Evolutionary conservation across 2,113 vertebrate species (phyloP).

Genomic region (Crotalus tigris): DNA sequence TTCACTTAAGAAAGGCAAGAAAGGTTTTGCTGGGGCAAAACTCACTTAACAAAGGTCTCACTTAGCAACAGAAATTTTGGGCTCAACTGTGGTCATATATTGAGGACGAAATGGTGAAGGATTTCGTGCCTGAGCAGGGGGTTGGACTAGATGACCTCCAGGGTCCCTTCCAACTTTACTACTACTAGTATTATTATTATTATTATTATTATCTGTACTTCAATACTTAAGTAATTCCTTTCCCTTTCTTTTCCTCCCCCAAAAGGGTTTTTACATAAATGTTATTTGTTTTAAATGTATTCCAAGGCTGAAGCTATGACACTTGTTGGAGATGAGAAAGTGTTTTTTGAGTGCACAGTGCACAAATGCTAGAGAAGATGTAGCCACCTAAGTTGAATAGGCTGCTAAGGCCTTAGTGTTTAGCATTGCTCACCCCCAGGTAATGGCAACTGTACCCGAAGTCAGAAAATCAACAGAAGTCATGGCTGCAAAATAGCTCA

Average conservation of each 20-base stretch:
- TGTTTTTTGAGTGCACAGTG: not conserved
- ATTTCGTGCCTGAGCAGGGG: no score
- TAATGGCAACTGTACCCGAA: slow-evolving; percentile 81
- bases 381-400: not conserved
- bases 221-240: not conserved
- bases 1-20: no score
- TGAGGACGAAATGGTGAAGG: no score
- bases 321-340: not conserved
- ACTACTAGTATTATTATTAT: no score
- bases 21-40: no score
- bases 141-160: no score
- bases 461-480: slow-evolving; percentile 79
- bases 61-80: no score
- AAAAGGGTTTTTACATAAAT: not conserved
- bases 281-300: not conserved
- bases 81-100: no score
- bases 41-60: no score
- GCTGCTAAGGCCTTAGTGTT: not conserved
- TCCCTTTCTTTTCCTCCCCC: not conserved
- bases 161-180: no score
- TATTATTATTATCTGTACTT: not conserved
- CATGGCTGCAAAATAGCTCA: slow-evolving; percentile 88
- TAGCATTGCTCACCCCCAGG: slow-evolving; percentile 79
- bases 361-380: not conserved
- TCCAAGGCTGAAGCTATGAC: not conserved